Base-by-base conservation (phyloP, 2,797 vertebrate species). In the Brachymystax lenok region DNA sequence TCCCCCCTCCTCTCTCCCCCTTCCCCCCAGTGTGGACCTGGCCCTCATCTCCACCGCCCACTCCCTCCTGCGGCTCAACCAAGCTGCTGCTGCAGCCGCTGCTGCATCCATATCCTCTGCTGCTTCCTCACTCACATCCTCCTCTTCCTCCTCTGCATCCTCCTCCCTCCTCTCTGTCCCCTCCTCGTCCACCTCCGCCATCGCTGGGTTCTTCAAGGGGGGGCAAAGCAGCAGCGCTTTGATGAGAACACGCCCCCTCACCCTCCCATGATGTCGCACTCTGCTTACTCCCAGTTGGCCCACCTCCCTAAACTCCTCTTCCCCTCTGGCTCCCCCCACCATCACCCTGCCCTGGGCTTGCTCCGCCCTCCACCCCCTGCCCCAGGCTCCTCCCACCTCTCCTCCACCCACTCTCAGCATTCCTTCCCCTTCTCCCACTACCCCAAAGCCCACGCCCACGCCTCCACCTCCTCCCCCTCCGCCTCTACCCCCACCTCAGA, bases 231-330 rank as follows among this genome's bases (percentile, higher is more conserved):
- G 74, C 92, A 92, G 80, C 92, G 92, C 74, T 93, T 93, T 82
- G 94, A 95, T 85, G 94, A 95, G 79, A 95, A 95, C 83, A 95
- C 93, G 19, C 94, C 94, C 24, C 94, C 94, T 19, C 90, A 91
- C 70, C 84, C 87, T 17, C 88, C 92, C 75, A 84, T 94, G 66
- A 90, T 94, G 40, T 93, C 93, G n/a, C 88, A 92, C 73, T 89
- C 92, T 64, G 90, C 92, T 46, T 95, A 94, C 78, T 92, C 94
- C 28, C 94, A 95, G 82, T 84, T 94, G 74, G 91, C 92, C 13
- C 91, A 94, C 73, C 88, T 94, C 17, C 94, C 93, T 16, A 95
- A 95, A 80, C 90, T 95, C 67, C 88, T 97, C 84, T 87, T 96
- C 84, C 94, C 94, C 74, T 83, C 92, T 51, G 88, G 84, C 70